Percentiles rank a stretch among this genome's conserved stretches.
phyloP scores from a whole-genome alignment of 2,888 invertebrate genomes.

The Stenoptilia bipunctidactyla region DNA sequence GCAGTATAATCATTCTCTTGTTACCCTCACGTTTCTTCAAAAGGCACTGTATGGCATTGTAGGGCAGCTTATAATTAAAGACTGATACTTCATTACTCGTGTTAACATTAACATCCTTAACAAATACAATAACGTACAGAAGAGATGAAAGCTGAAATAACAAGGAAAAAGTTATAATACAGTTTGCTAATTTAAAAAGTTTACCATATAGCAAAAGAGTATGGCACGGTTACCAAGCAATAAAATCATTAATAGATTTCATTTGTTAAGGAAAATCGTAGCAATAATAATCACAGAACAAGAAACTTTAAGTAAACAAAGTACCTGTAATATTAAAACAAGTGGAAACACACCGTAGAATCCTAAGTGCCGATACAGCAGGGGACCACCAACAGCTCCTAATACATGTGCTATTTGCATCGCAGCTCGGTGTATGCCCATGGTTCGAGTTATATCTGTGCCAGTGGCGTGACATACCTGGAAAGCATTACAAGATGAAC shows the following conservation, averaged over 20 bases:
- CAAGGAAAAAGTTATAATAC: conserved; percentile 1
- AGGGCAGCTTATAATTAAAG: conserved; percentile 53
- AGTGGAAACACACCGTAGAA: conserved; percentile 82
- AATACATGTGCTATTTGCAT: conserved; percentile 58
- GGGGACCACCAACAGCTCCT: conserved; percentile 82
- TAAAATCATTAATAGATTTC: neutral
- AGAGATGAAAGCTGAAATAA: conserved; percentile 65
- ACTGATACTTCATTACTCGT: conserved; percentile 69
- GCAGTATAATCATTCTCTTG: conserved; percentile 72
- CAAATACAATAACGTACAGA: conserved; percentile 72
- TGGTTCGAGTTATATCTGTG: conserved; percentile 67
- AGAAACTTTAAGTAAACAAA: conserved; percentile 21
- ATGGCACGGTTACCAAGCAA: neutral
- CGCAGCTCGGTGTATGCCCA: conserved; percentile 70
- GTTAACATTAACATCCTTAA: conserved; percentile 76
- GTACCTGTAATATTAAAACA: conserved; percentile 62
- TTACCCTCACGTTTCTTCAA: conserved; percentile 75
- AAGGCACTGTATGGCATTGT: conserved; percentile 63
- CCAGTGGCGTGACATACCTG: conserved; percentile 61
- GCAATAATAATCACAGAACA: conserved; percentile 1
- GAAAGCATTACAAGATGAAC: conserved; percentile 14
- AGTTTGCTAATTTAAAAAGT: neutral
- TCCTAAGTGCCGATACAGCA: conserved; percentile 77
- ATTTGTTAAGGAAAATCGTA: neutral
- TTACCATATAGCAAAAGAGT: conserved; percentile 1